Base-by-base conservation (phyloP, 2,113 vertebrate species). In the Gyps fulvus region DNA sequence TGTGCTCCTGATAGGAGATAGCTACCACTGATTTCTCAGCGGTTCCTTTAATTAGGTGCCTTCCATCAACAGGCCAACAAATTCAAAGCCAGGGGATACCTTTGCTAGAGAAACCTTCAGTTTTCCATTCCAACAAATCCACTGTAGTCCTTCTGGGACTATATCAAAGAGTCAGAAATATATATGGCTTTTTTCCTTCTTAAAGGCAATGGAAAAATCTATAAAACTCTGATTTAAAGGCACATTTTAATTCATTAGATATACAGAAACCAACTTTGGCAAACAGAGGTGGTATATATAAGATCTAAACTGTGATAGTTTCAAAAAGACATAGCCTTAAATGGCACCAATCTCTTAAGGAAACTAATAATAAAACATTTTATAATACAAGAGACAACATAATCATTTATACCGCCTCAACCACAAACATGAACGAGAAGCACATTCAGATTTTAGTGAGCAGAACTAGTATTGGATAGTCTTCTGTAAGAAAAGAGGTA, bases 221-320 rank as follows among this genome's bases (percentile, higher is more conserved):
- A 9, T 63, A 90, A 25, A 91, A 38, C 29, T 82, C 70, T 50
- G 45, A 90, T 90, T 91, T 82, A 70, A 94, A 97, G 93, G 89
- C 93, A 97, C 94, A 9, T 16, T 95, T 93, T 94, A 94, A 94
- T 97, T 91, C 6, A 40, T 29, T 6, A 65, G 40, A 94, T 43
- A 93, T 3, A 95, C 50, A 95, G 40, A 92, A 89, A 87, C 50
- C 65, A 87, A 11, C 90, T 82, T 74, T 34, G 54, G 78, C 54
- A 85, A 42, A 83, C 62, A 59, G 91, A 97, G 80, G 74, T 85
- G 89, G 87, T 6, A 8, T 12, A 54, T 32, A 4, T 3, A 80
- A 93, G n/a, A 83, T 6, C 58, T 82, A 7, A 25, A 45, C 7
- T 43, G 25, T 16, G n/a, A 69, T 2, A 16, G 23, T 16, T 84